Base-by-base conservation (phyloP, 2,797 vertebrate species). In the Trematomus bernacchii region DNA sequence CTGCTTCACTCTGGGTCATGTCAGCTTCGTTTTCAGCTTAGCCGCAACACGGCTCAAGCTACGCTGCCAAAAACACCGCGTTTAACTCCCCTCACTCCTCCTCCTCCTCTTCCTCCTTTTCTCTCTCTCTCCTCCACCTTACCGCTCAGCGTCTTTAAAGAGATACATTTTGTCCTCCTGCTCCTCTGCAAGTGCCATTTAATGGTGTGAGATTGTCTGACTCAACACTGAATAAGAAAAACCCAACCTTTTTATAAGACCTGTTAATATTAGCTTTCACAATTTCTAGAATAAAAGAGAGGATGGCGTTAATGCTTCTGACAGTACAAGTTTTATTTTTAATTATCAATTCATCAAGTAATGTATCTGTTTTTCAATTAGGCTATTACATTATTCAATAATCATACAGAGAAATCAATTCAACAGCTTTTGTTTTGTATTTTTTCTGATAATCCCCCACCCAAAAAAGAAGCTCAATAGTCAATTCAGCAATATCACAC, bases 1-100 rank as follows among this genome's bases (percentile, higher is more conserved):
- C 92, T 94, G 92, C 91, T 91, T 87, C 91, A 90, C 89, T 92
- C 87, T 86, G 93, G 94, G 93, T 94, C 92, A 93, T 90, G 93
- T 94, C 94, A 93, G 88, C 89, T 91, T 93, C 83, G 85, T 90
- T 93, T 91, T 93, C 89, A 89, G 90, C 88, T 91, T 89, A 93
- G 91, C 91, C 63, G 73, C 93, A 92, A 93, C 92, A 92, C 85
- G 79, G 74, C 89, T 93, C 90, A 84, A 73, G 80, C 77, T 21
- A 66, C 18, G 11, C 71, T 93, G 92, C 92, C 93, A 94, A 86
- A 88, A 87, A 77, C 53, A 57, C 52, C 40, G 19, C 65, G 70
- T 85, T 85, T 82, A 74, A 67, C 82, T 58, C 82, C 53, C 82
- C 58, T 8, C 19, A 30, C 62, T 58, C 74, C 61, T 71, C 58